Conservation (phyloP, 1,140 invertebrate species). For the Hyles vespertilio region DNA sequence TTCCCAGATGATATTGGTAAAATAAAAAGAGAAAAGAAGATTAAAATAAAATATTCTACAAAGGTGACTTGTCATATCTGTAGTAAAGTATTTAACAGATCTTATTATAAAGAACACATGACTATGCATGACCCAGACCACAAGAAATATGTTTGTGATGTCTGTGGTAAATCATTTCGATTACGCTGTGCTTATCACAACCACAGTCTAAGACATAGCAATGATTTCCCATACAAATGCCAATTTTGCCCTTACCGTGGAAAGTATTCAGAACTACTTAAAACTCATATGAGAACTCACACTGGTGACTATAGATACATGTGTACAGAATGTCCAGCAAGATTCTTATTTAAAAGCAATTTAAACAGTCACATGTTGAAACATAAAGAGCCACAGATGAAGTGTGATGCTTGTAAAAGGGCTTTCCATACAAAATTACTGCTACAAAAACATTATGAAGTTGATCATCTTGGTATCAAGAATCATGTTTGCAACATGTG, state of each 20-base stretch:
- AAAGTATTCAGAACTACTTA: constrained; percentile 54
- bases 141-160: constrained; percentile 60
- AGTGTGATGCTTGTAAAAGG: constrained; percentile 61
- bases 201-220: constrained; percentile 53
- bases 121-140: constrained; percentile 65
- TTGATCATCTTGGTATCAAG: constrained; percentile 73
- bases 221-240: constrained; percentile 60
- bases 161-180: constrained; percentile 64
- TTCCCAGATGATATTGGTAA: background rate
- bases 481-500: constrained; percentile 74
- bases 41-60: background rate
- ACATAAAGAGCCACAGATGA: constrained; percentile 58
- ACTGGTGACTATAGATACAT: constrained; percentile 72
- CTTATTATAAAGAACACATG: constrained; percentile 59
- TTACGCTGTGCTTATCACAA: constrained; percentile 59
- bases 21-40: constrained; percentile 1
- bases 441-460: constrained; percentile 60
- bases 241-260: constrained; percentile 60
- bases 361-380: constrained; percentile 70
- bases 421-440: constrained; percentile 55
- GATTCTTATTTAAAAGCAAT: constrained; percentile 74
- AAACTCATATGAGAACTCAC: constrained; percentile 72
- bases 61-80: constrained; percentile 61
- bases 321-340: constrained; percentile 74
- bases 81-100: constrained; percentile 52